Conservation (phyloP, 2,888 invertebrate genomes). For the Melangyna quadrimaculata region DNA sequence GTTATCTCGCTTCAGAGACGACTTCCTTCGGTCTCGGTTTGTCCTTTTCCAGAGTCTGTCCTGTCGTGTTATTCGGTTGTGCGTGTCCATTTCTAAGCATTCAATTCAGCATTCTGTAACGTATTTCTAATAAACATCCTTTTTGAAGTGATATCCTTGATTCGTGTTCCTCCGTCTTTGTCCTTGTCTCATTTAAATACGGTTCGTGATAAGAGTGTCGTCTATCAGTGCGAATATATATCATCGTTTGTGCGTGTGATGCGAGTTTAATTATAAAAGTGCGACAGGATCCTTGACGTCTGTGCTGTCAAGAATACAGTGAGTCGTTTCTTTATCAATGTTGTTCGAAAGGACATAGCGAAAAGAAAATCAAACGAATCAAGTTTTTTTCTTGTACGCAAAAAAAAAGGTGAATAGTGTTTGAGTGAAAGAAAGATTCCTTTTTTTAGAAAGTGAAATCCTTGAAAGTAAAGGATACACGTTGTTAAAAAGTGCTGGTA, state of each 20-base stretch:
- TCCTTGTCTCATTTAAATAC: not conserved
- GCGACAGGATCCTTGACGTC: conserved; percentile 54
- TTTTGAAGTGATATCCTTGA: no score
- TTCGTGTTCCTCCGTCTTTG: not conserved
- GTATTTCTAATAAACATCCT: not conserved
- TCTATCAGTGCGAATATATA: not conserved
- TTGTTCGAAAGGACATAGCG: conserved; percentile 60
- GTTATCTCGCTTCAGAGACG: not conserved
- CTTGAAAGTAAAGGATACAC: conserved; percentile 37
- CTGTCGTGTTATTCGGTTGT: conserved; percentile 15
- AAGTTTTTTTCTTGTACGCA: not conserved
- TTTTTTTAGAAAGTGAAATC: not conserved
- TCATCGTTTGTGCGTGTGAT: conserved; percentile 16
- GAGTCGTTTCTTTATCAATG: conserved; percentile 56
- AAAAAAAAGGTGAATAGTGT: conserved; percentile 2
- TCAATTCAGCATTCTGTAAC: not conserved
- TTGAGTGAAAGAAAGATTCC: conserved; percentile 9
- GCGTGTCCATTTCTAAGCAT: conserved; percentile 49
- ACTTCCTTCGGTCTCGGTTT: not conserved
- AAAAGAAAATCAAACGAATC: not conserved
- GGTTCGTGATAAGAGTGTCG: conserved; percentile 12
- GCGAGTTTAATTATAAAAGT: not conserved
- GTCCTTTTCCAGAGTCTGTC: not conserved
- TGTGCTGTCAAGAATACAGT: conserved; percentile 39
- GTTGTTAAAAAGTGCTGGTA: conserved; percentile 11